A percentile compares a stretch with the other conserved stretches of the same genome.
phyloP scores from a whole-genome alignment of 2,797 vertebrate species.

The Crocodylus rhombifer region DNA sequence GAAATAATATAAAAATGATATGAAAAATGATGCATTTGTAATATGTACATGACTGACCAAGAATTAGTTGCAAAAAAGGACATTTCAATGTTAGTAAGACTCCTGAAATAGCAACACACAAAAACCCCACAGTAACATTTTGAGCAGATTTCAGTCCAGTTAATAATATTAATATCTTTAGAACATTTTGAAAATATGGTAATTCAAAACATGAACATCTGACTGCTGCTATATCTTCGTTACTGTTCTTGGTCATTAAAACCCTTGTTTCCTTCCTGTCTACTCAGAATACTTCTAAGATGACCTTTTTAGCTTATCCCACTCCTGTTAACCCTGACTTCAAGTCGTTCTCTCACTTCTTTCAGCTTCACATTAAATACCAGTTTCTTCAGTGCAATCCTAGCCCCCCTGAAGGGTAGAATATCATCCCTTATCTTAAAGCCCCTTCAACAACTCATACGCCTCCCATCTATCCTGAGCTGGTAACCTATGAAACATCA shows the following conservation, averaged over 20 bases:
- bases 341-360: background rate
- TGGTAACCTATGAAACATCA: background rate
- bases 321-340: background rate
- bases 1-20: fast-evolving
- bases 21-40: fast-evolving
- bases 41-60: fast-evolving
- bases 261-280: background rate
- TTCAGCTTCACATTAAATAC: background rate
- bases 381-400: background rate
- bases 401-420: too few relatives aligned
- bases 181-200: too few relatives aligned
- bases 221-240: background rate
- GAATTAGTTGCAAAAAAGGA: background rate
- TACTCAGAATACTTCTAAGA: background rate
- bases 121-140: background rate
- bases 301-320: background rate
- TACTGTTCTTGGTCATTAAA: background rate
- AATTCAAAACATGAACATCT: background rate
- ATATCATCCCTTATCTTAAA: background rate
- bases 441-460: background rate
- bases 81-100: fast-evolving
- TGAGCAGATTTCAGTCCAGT: background rate
- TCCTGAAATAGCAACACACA: background rate
- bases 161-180: background rate
- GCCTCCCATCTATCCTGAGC: background rate